Conservation (phyloP, 1,140 invertebrate genomes). For the Rhizoglyphus robini region DNA sequence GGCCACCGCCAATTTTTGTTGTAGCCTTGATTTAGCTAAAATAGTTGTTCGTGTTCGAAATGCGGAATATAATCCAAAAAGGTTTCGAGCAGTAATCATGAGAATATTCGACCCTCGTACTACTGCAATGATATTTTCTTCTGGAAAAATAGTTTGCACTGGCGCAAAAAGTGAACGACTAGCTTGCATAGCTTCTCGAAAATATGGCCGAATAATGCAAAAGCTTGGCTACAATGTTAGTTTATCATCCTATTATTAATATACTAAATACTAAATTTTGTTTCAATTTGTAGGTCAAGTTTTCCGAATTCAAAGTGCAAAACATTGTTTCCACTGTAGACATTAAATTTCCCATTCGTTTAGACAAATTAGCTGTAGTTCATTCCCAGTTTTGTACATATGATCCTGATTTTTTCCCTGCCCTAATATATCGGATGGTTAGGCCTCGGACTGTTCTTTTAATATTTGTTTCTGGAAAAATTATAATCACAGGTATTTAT, state of each 20-base stretch:
- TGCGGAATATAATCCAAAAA: conserved; percentile 99
- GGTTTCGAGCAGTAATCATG: conserved; percentile 99
- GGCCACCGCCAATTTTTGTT: conserved; percentile 91
- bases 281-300: conserved; percentile 67
- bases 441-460: conserved; percentile 95
- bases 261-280: neutral
- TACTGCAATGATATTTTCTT: conserved; percentile 93
- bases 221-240: conserved; percentile 86
- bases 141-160: conserved; percentile 99
- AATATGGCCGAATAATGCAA: conserved; percentile 98
- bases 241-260: conserved; percentile 24
- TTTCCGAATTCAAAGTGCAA: conserved; percentile 98
- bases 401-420: conserved; percentile 74
- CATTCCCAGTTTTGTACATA: conserved; percentile 91
- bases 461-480: conserved; percentile 98
- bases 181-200: conserved; percentile 85
- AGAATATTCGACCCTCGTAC: conserved; percentile 94
- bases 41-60: conserved; percentile 97
- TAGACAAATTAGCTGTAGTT: conserved; percentile 90
- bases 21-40: conserved; percentile 87
- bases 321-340: conserved; percentile 99
- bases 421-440: conserved; percentile 97
- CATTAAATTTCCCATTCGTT: conserved; percentile 94
- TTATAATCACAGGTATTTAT: conserved; percentile 71
- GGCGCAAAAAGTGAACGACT: conserved; percentile 98